These are phyloP conservation scores for Trichomycterus rosablanca DNA, from an alignment of 2,113 vertebrate species.

Conservation along the genomic window DNA sequence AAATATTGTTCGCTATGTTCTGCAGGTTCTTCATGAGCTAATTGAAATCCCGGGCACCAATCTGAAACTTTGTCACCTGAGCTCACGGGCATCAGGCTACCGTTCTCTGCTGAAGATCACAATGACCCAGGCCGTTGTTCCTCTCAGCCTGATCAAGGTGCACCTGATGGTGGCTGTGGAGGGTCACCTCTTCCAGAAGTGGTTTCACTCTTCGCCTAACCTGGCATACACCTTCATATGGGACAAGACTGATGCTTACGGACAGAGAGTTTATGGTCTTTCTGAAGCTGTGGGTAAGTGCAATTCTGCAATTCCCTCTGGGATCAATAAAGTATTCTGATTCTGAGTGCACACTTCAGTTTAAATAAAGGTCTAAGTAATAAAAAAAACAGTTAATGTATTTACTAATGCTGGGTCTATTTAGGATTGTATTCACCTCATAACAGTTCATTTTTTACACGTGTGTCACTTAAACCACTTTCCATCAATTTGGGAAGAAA, in stretches of 20 bases:
- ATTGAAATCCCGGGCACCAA: conserved; percentile 87
- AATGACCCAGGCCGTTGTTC: conserved; percentile 92
- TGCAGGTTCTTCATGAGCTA: conserved; percentile 94
- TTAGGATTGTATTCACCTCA: too few relatives aligned
- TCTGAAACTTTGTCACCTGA: conserved; percentile 90
- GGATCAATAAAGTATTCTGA: too few relatives aligned
- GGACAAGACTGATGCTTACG: conserved; percentile 96
- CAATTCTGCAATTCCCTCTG: too few relatives aligned
- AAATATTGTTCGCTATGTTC: conserved; percentile 38
- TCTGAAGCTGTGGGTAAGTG: conserved; percentile 91
- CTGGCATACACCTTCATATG: conserved; percentile 96
- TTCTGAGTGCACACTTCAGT: too few relatives aligned
- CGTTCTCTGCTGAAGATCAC: conserved; percentile 92
- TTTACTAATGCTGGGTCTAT: too few relatives aligned
- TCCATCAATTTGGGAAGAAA: too few relatives aligned
- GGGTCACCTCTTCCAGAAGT: conserved; percentile 96
- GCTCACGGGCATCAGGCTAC: conserved; percentile 90
- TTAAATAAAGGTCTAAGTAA: too few relatives aligned
- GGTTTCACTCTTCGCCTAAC: conserved; percentile 94
- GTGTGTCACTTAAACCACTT: too few relatives aligned
- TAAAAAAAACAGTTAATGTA: too few relatives aligned
- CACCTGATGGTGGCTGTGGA: conserved; percentile 98
- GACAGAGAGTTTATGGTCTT: conserved; percentile 91
- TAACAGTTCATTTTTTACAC: too few relatives aligned
- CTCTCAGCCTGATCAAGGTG: conserved; percentile 92